Evolutionary conservation across 2,113 vertebrate species (phyloP), one percentile per base, ranked within the genome.

Genomic region (Gopherus evgoodei): DNA sequence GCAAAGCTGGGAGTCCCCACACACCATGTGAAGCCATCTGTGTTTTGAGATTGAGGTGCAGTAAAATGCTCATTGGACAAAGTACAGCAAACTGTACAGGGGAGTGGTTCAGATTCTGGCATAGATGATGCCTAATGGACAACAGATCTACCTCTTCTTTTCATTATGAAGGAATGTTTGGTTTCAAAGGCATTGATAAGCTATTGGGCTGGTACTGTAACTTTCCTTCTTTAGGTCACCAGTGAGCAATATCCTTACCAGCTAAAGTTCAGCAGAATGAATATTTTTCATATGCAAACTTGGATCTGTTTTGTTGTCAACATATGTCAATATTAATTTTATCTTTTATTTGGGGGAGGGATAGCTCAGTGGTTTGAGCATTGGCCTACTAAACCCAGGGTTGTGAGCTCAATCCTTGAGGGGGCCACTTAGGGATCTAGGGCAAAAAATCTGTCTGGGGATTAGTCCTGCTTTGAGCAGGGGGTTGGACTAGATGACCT

Each of bases 51-150:
- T 5, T 49, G 47, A 75, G 2, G 8, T 3, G 44, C 0, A 8
- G 31, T 22, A 50, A 1, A n/a, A 9, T 4, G 3, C 19, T 2
- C 0, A 12, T 31, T 5, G 24, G 9, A 0, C 6, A 3, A 29
- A 59, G 27, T 82, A 42, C 2, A 29, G 22, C 3, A 0, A n/a
- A 53, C 29, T 1, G 0, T 1, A 22, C 0, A 53, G 0, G 5
- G 49, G 31, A 27, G 9, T 5, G 11, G 6, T 7, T 50, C 81
- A 57, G 35, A n/a, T 56, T 21, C 78, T 21, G 78, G 8, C 27
- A 80, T 14, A 52, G 35, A 50, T 21, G 24, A 44, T 75, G 42
- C 49, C 78, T 52, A 52, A 5, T 52, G 49, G 19, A 52, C 49
- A 52, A 6, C 35, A 6, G 29, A 35, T 50, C 49, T 80, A 19